Base-by-base conservation (phyloP, 1,140 invertebrate genomes). In the Hydropsyche tenuis region DNA sequence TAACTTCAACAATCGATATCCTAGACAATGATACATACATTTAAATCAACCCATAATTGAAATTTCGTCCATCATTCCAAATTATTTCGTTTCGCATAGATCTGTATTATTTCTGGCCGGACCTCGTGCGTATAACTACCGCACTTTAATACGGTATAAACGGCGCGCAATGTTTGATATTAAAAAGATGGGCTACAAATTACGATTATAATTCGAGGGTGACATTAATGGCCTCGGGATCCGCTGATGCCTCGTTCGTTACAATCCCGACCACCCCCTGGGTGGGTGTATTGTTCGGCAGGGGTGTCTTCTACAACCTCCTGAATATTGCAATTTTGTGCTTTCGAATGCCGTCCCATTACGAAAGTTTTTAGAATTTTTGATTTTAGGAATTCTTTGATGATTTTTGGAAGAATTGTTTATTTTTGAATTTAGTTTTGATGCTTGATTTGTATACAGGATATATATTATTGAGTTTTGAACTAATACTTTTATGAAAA, bases 161-260 rank as follows among this genome's bases (percentile, higher is more conserved):
- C 71, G 75, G 75, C 56, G 56, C 46, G 64, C 75, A 74, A 72
- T 77, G 75, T 77, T 77, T 77, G 75, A 77, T 77, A 77, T 77
- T 77, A 77, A 77, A 77, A 77, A 77, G 75, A 77, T 74, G 75
- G 73, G 75, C 75, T 74, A 77, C 75, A 77, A 77, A 77, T 77
- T 77, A 77, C 69, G 75, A 77, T 77, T 77, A 77, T 77, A 77
- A 77, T 77, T 77, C 72, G 65, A 75, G 75, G 73, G 75, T 75
- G 75, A 77, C 75, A 73, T 77, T 77, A 77, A 77, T 77, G 75
- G 75, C 65, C 75, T n/a, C 30, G 60, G 75, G 72, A 76, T 73
- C 60, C 56, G 75, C 75, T 76, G 75, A 76, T 73, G 75, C 68
- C 69, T 73, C 69, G 70, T 72, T 73, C 69, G 64, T 70, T 73